Conservation (phyloP, 2,888 invertebrate genomes). For the Rhopalosiphum nymphaeae region DNA sequence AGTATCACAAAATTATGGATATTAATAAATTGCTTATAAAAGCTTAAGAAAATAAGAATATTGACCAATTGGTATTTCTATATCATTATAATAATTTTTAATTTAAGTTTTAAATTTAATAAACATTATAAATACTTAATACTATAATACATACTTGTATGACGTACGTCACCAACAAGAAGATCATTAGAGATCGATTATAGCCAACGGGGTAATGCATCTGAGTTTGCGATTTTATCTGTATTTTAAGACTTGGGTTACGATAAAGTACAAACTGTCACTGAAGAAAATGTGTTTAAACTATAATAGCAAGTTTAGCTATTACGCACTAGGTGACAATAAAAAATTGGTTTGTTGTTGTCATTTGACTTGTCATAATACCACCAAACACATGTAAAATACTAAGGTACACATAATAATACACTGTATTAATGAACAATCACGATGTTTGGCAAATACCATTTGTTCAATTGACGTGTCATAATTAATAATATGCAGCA, state of each 20-base stretch:
- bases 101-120: background rate
- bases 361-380: constrained; percentile 32
- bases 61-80: background rate
- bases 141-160: constrained; percentile 18
- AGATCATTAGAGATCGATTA: constrained; percentile 10
- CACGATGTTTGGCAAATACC: constrained; percentile 31
- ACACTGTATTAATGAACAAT: constrained; percentile 26
- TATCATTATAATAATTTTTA: background rate
- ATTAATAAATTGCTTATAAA: background rate
- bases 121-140: background rate
- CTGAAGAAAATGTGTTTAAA: background rate
- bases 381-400: constrained; percentile 10
- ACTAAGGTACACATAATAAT: constrained; percentile 19
- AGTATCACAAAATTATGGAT: background rate
- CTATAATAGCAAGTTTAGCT: background rate
- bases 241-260: background rate
- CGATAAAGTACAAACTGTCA: background rate
- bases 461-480: constrained; percentile 47
- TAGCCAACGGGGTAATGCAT: constrained; percentile 2
- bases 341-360: constrained; percentile 15
- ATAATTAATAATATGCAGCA: constrained; percentile 17
- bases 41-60: background rate
- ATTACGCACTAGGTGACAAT: constrained; percentile 2
- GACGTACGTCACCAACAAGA: background rate
- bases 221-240: background rate